Base-by-base conservation (phyloP, 35 echinoderm and acorn worm genomes). In the Eucidaris tribuloides region DNA sequence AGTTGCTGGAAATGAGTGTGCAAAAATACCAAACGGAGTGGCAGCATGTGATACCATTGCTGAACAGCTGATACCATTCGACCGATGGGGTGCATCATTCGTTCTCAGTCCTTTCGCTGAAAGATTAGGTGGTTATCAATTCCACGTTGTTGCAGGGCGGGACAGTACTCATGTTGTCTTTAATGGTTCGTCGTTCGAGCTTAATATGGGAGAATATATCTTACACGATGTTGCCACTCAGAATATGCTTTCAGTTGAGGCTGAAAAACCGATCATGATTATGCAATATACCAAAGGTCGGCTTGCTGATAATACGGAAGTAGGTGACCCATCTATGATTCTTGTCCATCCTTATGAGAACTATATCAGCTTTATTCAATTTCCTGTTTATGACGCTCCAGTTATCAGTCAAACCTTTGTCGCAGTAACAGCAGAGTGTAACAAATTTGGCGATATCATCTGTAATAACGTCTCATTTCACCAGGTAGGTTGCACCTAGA, bases 311-410 rank as follows among this genome's bases (percentile, higher is more conserved):
- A 5, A 17, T 20, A 41, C 2, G n/a, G n/a, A 17, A n/a, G n/a
- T n/a, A n/a, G 68, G 68, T n/a, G 68, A 74, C 37, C 68, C 68
- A 74, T 33, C 68, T 4, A 74, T 74, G 68, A 7, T 74, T 14
- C 24, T 74, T 25, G 68, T 44, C 68, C 24, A 33, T 5, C 68
- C 68, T 38, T 38, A 22, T 33, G 68, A 74, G 68, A 33, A 74
- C 2, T 74, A 74, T 44, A 36, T 44, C 2, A 42, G 35, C 11
- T 22, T 7, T 17, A 40, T 74, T 27, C 15, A 74, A 25, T 74
- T 74, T 24, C 68, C 68, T 15, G 68, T 74, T 9, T 22, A 42
- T 11, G 9, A 74, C 35, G n/a, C n/a, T 35, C 15, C 68, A 41
- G 68, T 33, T 7, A 74, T 44, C 36, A 24, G 35, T 2, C 24